Base-by-base conservation (phyloP, 2,797 vertebrate genomes). In the Lutjanus argentimaculatus region DNA sequence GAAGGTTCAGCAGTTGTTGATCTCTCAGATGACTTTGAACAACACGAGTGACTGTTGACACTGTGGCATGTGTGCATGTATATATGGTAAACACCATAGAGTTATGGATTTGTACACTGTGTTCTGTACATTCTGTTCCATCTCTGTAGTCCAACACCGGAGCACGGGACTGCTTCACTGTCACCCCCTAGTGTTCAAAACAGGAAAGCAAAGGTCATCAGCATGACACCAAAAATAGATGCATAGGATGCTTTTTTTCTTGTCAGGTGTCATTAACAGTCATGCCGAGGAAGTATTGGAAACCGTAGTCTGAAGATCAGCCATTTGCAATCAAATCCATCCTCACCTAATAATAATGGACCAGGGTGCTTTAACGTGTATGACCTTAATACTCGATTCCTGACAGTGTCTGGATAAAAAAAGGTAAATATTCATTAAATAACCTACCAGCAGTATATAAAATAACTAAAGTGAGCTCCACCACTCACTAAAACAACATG, bases 61-160 rank as follows among this genome's bases (percentile, higher is more conserved):
- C 8, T 65, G 69, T 64, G 40, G 51, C 75, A 74, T 49, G 14
- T 30, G 74, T 25, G 57, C 48, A 57, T 80, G 69, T 67, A 19
- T 67, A 22, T 45, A n/a, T n/a, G 12, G 40, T 56, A 79, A 73
- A 88, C 67, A 71, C 4, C 17, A 13, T 43, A 12, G 51, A 64
- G 13, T 22, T 1, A 72, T 65, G 30, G 11, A 69, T 62, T 58
- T 62, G 92, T 62, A 92, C 86, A 72, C 30, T 16, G n/a, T 90
- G 91, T 94, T 90, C 88, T 85, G 93, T 89, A 94, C 92, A 91
- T 86, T 85, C 2, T 94, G 93, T 92, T 75, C 94, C 40, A 22
- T 8, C 59, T 61, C 49, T 67, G 30, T 42, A 42, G 43, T 19
- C 7, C 42, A 40, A 17, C 53, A n/a, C 55, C 21, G 56, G 40